These are phyloP conservation scores for Enteromius anoplus DNA, from an alignment of 2,797 vertebrate genomes.

Conservation along the genomic window DNA sequence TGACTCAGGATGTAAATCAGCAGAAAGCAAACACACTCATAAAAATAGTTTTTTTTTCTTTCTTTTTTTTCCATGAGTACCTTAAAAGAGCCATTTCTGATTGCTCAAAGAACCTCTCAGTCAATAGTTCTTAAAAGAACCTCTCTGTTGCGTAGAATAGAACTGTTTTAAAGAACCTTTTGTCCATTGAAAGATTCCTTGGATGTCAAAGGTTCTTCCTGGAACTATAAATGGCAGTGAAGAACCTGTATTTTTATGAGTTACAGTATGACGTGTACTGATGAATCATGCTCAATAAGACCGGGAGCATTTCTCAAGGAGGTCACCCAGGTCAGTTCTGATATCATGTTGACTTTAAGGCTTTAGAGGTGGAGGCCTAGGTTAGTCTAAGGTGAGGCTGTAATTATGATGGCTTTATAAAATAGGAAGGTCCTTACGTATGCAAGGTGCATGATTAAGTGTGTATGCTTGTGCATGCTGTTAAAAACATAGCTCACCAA, in stretches of 20 bases:
- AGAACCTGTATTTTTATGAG: background rate
- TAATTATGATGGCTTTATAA: conserved; percentile 15
- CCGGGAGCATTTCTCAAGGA: background rate
- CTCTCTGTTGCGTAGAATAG: background rate
- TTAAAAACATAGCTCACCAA: background rate
- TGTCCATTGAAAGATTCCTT: background rate
- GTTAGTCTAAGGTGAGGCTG: conserved; percentile 26
- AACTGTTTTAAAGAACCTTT: background rate
- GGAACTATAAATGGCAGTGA: background rate
- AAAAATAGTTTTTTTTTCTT: background rate
- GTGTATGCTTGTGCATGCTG: background rate
- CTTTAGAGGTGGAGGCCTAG: conserved; percentile 37
- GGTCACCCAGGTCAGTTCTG: conserved; percentile 6
- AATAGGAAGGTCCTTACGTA: background rate
- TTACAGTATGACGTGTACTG: background rate
- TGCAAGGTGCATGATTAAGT: background rate
- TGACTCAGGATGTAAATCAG: background rate
- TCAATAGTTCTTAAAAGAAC: background rate
- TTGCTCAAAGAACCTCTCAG: background rate
- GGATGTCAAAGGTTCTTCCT: background rate
- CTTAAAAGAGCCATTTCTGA: background rate
- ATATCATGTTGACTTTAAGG: conserved; percentile 30
- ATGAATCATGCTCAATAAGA: background rate
- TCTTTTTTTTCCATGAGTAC: background rate
- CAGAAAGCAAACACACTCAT: background rate